phyloP scores from a whole-genome alignment of 1,140 invertebrate genomes.

The Polyergus mexicanus region DNA sequence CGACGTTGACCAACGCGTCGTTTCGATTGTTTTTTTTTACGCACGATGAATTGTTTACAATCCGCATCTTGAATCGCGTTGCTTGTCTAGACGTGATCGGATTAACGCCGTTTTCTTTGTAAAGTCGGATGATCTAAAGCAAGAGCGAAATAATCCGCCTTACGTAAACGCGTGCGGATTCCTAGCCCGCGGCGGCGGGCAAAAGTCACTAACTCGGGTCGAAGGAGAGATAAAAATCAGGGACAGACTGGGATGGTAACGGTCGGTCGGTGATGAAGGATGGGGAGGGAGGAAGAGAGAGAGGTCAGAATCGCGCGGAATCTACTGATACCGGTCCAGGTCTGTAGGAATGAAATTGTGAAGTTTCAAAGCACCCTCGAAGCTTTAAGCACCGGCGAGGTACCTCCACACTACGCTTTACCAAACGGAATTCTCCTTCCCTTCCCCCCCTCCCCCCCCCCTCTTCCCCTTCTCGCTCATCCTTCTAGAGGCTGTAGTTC shows the following conservation, averaged over 20 bases:
- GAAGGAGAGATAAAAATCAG: conserved; percentile 66
- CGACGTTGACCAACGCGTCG: neutral
- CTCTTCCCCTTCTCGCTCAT: neutral
- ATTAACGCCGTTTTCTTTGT: conserved; percentile 33
- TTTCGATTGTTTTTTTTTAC: neutral
- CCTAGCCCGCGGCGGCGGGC: conserved; percentile 46
- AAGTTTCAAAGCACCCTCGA: conserved; percentile 80
- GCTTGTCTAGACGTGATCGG: conserved; percentile 16
- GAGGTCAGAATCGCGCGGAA: conserved; percentile 65
- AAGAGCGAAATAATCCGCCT: conserved; percentile 59
- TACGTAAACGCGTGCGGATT: conserved; percentile 63
- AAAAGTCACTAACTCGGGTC: conserved; percentile 38
- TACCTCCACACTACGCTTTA: conserved; percentile 67
- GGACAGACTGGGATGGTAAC: neutral
- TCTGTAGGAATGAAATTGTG: conserved; percentile 79
- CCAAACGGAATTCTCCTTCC: conserved; percentile 54
- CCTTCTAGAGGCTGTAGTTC: conserved; percentile 40
- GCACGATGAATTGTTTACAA: conserved; percentile 6
- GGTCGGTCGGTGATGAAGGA: neutral
- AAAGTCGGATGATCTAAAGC: conserved; percentile 13
- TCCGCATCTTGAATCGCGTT: neutral
- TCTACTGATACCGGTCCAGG: conserved; percentile 74
- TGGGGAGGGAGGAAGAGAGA: neutral
- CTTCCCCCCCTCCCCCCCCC: neutral
- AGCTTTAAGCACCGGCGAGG: conserved; percentile 79